A percentile compares a stretch with the other conserved stretches of the same genome.
Conservation (phyloP, 2,113 vertebrate species). For the Mirounga angustirostris region DNA sequence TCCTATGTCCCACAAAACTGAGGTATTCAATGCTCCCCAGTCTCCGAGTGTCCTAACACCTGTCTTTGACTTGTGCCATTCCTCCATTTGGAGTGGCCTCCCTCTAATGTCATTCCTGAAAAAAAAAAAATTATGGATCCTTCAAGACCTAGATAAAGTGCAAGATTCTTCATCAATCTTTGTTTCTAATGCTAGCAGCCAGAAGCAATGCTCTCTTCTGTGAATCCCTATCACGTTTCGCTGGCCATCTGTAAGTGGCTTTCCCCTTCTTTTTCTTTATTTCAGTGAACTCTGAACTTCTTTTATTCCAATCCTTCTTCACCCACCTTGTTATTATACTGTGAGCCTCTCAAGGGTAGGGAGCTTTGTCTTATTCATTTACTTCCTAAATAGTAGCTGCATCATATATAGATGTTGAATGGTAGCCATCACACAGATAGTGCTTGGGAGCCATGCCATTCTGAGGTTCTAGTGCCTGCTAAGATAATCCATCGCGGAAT, state of each 20-base stretch:
- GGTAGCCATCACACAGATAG: neutral
- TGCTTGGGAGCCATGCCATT: neutral
- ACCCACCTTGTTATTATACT: neutral
- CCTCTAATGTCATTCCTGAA: neutral
- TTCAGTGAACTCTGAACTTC: neutral
- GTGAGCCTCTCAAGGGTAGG: neutral
- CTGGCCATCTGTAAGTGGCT: neutral
- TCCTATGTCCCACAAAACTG: neutral
- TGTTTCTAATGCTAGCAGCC: neutral
- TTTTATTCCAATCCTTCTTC: neutral
- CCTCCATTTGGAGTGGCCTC: neutral
- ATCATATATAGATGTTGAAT: neutral
- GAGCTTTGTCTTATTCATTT: neutral
- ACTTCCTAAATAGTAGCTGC: neutral
- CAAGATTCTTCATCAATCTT: neutral
- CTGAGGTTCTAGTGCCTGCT: neutral
- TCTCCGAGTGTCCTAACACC: neutral
- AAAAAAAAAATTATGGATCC: neutral
- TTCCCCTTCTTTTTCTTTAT: neutral
- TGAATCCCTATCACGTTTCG: neutral
- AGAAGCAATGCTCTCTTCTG: neutral
- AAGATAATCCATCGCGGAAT: neutral
- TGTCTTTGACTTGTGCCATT: neutral
- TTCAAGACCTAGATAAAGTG: neutral
- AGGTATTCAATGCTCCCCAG: neutral